These are phyloP conservation scores for Hypsopygia costalis DNA, from an alignment of 2,888 invertebrate species.

Conservation along the genomic window DNA sequence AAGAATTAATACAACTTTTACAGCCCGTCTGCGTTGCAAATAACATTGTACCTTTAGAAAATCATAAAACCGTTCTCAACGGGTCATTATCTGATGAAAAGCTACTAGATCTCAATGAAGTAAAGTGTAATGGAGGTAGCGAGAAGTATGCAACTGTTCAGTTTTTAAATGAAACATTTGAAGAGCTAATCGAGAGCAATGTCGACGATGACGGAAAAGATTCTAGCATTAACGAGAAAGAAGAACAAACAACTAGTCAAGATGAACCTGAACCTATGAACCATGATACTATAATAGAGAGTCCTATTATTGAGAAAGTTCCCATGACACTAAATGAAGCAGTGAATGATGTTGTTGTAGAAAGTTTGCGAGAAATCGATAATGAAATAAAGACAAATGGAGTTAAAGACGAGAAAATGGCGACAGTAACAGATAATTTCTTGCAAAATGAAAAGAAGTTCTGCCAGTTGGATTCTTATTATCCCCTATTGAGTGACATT, in stretches of 20 bases:
- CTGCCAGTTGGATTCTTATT: conserved; percentile 53
- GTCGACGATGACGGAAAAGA: conserved; percentile 61
- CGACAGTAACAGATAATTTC: conserved; percentile 59
- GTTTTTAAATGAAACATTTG: conserved; percentile 63
- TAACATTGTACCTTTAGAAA: conserved; percentile 3
- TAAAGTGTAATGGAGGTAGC: conserved; percentile 47
- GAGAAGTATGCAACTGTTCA: conserved; percentile 64
- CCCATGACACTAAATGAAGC: conserved; percentile 18
- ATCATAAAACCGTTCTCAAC: conserved; percentile 13
- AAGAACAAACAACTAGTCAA: conserved; percentile 32
- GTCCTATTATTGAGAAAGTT: conserved; percentile 14
- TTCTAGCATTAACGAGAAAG: conserved; percentile 26
- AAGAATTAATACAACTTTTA: conserved; percentile 1
- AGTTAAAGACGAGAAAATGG: conserved; percentile 36
- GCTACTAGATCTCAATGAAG: conserved; percentile 15
- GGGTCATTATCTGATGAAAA: conserved; percentile 17
- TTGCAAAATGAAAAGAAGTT: conserved; percentile 75
- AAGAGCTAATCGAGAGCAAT: conserved; percentile 69
- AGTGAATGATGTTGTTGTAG: conserved; percentile 19
- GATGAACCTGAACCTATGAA: conserved; percentile 14
- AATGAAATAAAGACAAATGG: conserved; percentile 26
- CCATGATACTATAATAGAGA: conserved; percentile 4
- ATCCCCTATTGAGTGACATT: conserved; percentile 65
- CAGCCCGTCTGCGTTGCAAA: background rate
- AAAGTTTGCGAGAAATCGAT: too few species aligned